Conservation (phyloP, 2,797 vertebrate genomes). For the Enteromius anoplus region DNA sequence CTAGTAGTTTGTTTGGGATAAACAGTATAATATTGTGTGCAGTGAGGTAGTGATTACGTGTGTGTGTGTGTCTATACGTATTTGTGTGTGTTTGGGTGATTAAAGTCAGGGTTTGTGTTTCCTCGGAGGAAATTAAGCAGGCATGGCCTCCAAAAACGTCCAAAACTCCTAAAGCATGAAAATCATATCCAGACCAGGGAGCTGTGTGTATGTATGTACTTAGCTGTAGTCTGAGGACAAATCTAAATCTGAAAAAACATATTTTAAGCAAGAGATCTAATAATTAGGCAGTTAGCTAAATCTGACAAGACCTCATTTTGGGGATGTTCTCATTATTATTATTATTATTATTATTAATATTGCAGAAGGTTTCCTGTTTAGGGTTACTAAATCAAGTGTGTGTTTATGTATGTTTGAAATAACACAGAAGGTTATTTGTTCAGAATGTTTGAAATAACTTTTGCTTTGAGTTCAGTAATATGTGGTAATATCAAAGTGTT, state of each 20-base stretch:
- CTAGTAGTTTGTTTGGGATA: slow-evolving; percentile 52
- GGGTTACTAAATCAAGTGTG: background rate
- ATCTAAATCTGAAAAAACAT: background rate
- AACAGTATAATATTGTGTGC: slow-evolving; percentile 42
- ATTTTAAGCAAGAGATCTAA: background rate
- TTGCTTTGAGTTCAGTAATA: background rate
- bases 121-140: slow-evolving; percentile 59
- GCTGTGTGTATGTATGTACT: slow-evolving; percentile 35
- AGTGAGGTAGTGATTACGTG: slow-evolving; percentile 44
- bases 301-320: background rate
- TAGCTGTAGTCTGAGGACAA: slow-evolving; percentile 33
- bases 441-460: background rate
- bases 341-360: background rate
- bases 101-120: slow-evolving; percentile 54
- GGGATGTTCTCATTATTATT: background rate
- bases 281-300: background rate
- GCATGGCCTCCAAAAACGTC: slow-evolving; percentile 49
- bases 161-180: slow-evolving; percentile 50
- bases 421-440: background rate
- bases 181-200: slow-evolving; percentile 59
- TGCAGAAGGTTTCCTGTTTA: background rate
- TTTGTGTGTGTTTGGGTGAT: slow-evolving; percentile 48
- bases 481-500: background rate
- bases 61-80: slow-evolving; percentile 32
- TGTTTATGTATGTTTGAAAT: background rate